These are phyloP conservation scores for Coregonus clupeaformis DNA, from an alignment of 2,113 vertebrate species.

Conservation along the genomic window DNA sequence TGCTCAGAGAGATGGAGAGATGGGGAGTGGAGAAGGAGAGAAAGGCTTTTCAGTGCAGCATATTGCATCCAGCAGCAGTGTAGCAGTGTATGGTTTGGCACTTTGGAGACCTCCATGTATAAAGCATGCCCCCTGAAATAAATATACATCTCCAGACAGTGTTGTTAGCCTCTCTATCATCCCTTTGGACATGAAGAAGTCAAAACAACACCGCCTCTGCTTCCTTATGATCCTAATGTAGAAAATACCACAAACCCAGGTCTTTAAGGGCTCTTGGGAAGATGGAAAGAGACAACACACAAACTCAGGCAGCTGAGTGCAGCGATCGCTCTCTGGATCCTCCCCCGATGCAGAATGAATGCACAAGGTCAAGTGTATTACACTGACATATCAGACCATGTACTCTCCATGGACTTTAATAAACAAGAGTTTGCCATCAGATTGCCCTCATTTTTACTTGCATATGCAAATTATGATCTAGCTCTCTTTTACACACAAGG, in stretches of 20 bases:
- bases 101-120: background rate
- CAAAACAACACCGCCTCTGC: background rate
- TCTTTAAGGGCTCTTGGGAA: background rate
- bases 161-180: background rate
- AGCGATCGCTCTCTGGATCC: constrained; percentile 13
- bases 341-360: constrained; percentile 26
- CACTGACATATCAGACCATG: constrained; percentile 26
- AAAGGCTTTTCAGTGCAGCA: background rate
- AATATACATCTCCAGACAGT: background rate
- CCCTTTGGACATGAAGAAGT: background rate
- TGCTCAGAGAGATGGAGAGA: background rate
- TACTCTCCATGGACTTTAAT: background rate
- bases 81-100: background rate
- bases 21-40: background rate
- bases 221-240: background rate
- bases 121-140: background rate
- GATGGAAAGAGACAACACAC: background rate
- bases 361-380: constrained; percentile 23
- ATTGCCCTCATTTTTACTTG: background rate
- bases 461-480: background rate
- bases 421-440: constrained; percentile 10
- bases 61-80: background rate
- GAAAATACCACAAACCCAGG: background rate
- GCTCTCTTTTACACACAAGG: background rate
- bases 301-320: background rate